Base-by-base conservation (phyloP, 1,140 invertebrate species). In the Augochlora pura region DNA sequence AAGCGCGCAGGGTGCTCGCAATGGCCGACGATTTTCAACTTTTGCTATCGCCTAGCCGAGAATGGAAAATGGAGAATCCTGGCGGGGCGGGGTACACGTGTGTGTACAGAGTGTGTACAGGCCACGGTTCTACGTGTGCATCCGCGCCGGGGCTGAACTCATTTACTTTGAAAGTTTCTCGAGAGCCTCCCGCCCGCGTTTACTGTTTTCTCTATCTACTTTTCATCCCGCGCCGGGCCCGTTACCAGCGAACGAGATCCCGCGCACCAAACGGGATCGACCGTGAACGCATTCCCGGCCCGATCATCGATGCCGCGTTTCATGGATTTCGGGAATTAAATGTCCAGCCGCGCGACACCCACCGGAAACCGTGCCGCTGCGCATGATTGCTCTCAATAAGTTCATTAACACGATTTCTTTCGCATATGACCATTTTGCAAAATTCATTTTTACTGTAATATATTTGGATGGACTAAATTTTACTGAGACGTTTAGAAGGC, bases 11-110 rank as follows among this genome's bases (percentile, higher is more conserved):
- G 86, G 82, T 90, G 87, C 80, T 85, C 77, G 88, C 83, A 86
- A 88, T 87, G 86, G 84, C 85, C 80, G 85, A 83, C 89, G 87
- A 92, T 91, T 90, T 89, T 89, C 86, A 92, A 92, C 89, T 90
- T 92, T 91, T 88, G 87, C 87, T 87, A 88, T 90, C 87, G 86
- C 81, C 76, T 81, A 85, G 82, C 85, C 84, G 83, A 85, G 84
- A 84, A 89, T 88, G 87, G 87, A 89, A 89, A 88, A 84, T 87
- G 83, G 89, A 81, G 85, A 87, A 87, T 87, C 83, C 82, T 83
- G 78, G 78, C 78, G 80, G 23, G 57, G 57, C 10, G 21, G 8
- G 21, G 23, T 59, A 12, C n/a, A n/a, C 23, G n/a, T 57, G n/a
- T 57, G n/a, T 57, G 54, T 57, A 46, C 42, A 46, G 65, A 46